Conservation (phyloP, 2,888 invertebrate species). For the Tipula helvola region DNA sequence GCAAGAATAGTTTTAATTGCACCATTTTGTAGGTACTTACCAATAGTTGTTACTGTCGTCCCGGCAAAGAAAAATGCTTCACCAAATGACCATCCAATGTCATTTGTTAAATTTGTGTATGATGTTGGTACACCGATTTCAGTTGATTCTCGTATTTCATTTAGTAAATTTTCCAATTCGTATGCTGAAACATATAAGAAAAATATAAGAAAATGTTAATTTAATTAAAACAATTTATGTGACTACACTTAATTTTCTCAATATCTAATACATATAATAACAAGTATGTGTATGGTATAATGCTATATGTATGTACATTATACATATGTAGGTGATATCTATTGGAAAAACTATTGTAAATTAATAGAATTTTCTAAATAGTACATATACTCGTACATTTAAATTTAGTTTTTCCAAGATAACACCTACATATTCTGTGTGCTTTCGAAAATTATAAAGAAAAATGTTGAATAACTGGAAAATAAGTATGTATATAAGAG, state of each 20-base stretch:
- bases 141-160: conserved; percentile 58
- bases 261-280: not conserved
- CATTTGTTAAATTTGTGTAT: conserved; percentile 58
- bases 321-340: not conserved
- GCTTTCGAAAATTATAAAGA: not conserved
- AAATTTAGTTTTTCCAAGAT: not conserved
- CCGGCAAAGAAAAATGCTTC: conserved; percentile 81
- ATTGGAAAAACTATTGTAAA: not conserved
- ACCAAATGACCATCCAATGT: conserved; percentile 83
- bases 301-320: not conserved
- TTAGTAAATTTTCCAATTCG: conserved; percentile 58
- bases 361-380: not conserved
- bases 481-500: not conserved
- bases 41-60: conserved; percentile 81
- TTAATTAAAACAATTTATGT: not conserved
- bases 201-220: not conserved
- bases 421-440: not conserved
- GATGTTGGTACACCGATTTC: conserved; percentile 69
- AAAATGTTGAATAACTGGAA: not conserved
- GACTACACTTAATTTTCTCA: not conserved
- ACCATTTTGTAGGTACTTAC: conserved; percentile 33
- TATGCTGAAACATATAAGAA: conserved; percentile 19
- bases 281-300: not conserved
- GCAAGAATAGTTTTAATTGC: not conserved
- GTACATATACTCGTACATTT: not conserved